Conservation (phyloP, 2,888 invertebrate species). For the Strigamia crassipes region DNA sequence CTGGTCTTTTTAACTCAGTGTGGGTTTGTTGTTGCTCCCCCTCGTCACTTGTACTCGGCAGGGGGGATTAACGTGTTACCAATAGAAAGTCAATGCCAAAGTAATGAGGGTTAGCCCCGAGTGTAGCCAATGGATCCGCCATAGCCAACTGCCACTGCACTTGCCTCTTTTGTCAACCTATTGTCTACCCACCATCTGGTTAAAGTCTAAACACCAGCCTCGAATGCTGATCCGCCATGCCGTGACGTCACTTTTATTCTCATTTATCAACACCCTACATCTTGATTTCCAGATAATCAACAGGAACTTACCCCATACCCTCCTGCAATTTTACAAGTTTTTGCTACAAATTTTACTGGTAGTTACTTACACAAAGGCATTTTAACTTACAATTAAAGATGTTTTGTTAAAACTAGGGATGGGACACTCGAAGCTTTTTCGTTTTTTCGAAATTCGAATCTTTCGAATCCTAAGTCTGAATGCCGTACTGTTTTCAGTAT, state of each 20-base stretch:
- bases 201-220: conserved; percentile 10
- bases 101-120: neutral
- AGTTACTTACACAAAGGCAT: too few relatives aligned
- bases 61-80: conserved; percentile 10
- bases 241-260: neutral
- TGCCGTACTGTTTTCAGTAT: too few relatives aligned
- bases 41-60: neutral
- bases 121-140: conserved; percentile 3
- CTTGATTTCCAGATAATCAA: too few relatives aligned
- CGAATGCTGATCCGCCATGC: neutral
- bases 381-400: too few relatives aligned
- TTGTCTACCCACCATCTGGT: neutral
- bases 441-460: too few relatives aligned
- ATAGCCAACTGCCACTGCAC: neutral
- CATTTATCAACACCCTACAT: too few relatives aligned
- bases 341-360: too few relatives aligned
- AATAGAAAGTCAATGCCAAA: conserved; percentile 10
- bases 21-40: neutral
- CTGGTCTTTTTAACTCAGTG: neutral
- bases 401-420: too few relatives aligned
- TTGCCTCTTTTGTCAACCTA: neutral
- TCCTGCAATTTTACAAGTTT: too few relatives aligned
- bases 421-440: too few relatives aligned
- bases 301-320: too few relatives aligned
- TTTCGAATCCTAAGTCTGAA: too few relatives aligned